A percentile compares a stretch with the other conserved stretches of the same genome.
Conservation (phyloP, 37 sponge, comb jelly and placozoan genomes). For the Trichoplax adhaerens region DNA sequence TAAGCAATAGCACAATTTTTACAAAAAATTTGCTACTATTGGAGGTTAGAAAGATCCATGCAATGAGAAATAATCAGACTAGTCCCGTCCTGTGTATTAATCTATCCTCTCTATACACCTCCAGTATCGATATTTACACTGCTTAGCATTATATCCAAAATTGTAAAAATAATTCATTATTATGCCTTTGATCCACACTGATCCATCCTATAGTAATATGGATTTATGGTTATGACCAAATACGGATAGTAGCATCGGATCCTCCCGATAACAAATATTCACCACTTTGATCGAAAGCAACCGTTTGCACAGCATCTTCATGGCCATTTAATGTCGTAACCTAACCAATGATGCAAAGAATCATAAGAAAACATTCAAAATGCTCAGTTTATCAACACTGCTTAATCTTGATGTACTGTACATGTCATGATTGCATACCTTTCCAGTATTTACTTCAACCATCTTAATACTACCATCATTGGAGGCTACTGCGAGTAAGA, state of each 20-base stretch:
- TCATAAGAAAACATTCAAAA: background rate
- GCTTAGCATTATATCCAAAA: no score
- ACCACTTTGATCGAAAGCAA: slow-evolving; percentile 30
- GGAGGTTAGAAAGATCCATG: no score
- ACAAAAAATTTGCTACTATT: no score
- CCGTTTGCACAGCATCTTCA: slow-evolving; percentile 38
- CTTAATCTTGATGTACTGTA: background rate
- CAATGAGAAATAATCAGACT: no score
- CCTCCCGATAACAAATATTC: slow-evolving; percentile 38
- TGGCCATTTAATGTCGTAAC: slow-evolving; percentile 40
- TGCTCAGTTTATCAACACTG: background rate
- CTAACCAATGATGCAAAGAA: slow-evolving; percentile 4
- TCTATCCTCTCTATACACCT: no score
- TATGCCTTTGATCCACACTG: no score
- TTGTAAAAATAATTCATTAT: no score
- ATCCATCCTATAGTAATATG: no score
- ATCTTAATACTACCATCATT: slow-evolving; percentile 31
- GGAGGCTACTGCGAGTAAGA: slow-evolving; percentile 45
- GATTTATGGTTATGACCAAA: slow-evolving; percentile 30
- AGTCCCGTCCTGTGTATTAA: no score
- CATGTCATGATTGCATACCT: background rate
- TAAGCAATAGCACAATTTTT: no score
- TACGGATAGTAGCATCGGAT: slow-evolving; percentile 22
- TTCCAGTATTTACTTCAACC: slow-evolving; percentile 21
- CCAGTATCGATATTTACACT: no score